Conservation (phyloP, 1,140 invertebrate species). For the Caenorhabditis brenneri region DNA sequence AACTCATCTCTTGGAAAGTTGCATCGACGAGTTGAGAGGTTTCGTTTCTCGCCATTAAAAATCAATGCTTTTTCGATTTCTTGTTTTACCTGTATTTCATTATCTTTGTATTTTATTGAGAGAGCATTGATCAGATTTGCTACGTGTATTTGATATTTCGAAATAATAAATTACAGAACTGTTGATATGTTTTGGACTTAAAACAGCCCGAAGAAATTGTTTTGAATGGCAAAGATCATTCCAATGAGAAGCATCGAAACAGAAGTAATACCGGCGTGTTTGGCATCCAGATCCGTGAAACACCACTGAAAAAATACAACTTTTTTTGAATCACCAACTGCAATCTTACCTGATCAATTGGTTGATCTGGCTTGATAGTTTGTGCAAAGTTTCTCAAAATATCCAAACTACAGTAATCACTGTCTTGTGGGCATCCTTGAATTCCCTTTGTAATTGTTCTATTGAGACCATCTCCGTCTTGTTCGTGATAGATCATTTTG, state of each 20-base stretch:
- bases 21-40: neutral
- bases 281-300: neutral
- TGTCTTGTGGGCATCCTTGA: neutral
- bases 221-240: neutral
- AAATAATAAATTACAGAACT: neutral
- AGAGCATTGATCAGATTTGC: too few relatives aligned
- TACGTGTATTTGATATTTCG: neutral
- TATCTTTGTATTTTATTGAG: too few relatives aligned
- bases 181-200: neutral
- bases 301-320: constrained; percentile 9
- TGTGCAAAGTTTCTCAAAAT: neutral
- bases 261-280: neutral
- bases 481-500: constrained; percentile 38
- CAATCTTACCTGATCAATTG: constrained; percentile 31
- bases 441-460: constrained; percentile 6
- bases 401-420: neutral
- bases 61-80: too few relatives aligned
- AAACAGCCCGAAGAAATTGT: neutral
- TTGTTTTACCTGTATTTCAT: too few relatives aligned
- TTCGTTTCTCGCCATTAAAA: too few relatives aligned
- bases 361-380: constrained; percentile 21
- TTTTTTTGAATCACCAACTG: neutral
- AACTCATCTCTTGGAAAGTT: neutral
- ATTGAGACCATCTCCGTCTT: constrained; percentile 4
- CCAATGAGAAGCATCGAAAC: neutral